phyloP scores from a whole-genome alignment of 2,113 vertebrate genomes.

The Dromaius novaehollandiae region DNA sequence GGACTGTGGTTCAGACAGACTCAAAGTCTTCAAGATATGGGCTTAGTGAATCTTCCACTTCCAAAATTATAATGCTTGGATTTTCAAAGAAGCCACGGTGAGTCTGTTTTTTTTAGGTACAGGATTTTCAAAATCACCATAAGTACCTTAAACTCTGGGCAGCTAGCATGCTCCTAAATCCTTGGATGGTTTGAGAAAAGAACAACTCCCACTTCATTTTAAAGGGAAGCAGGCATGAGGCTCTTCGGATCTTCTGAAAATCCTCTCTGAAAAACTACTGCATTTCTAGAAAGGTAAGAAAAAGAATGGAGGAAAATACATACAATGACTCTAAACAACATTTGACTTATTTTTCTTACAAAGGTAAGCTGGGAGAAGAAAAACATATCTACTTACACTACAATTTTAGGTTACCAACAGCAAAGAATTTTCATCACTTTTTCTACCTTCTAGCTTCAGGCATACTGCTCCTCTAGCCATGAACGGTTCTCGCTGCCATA shows the following conservation, averaged over 20 bases:
- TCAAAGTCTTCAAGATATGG: background rate
- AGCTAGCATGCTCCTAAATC: background rate
- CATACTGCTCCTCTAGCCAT: background rate
- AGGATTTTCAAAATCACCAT: background rate
- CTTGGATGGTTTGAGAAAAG: background rate
- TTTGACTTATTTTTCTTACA: background rate
- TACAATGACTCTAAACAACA: background rate
- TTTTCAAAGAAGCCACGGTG: background rate
- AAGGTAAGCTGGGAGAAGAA: background rate
- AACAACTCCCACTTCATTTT: background rate
- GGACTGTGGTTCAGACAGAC: background rate
- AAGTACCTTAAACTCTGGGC: background rate
- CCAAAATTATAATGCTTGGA: background rate
- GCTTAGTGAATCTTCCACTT: background rate
- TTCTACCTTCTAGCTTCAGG: accelerated
- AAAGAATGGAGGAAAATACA: background rate
- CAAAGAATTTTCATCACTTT: background rate
- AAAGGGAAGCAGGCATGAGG: background rate
- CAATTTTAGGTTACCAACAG: background rate
- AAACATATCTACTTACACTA: background rate
- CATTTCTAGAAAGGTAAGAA: background rate
- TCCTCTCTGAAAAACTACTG: background rate
- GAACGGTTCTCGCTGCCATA: accelerated
- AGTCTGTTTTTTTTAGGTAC: background rate
- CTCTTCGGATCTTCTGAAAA: background rate